Evolutionary conservation across 1,140 invertebrate genomes (phyloP).

Genomic region (Bombus confusus): DNA sequence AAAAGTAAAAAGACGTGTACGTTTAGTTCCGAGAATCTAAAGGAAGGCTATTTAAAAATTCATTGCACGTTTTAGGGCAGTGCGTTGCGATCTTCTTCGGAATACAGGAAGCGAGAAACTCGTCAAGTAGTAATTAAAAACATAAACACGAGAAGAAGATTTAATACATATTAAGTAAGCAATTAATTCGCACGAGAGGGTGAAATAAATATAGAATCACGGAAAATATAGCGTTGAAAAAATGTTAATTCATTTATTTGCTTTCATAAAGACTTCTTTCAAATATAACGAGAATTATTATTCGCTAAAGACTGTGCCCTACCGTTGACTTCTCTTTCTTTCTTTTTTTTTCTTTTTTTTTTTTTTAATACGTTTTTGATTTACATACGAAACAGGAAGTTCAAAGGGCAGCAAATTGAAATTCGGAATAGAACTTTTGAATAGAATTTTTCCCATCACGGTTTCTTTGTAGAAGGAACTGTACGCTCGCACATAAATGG

Average conservation of each 20-base stretch:
- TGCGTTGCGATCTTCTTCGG: background rate
- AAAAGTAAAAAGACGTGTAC: too few relatives aligned
- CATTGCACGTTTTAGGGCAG: background rate
- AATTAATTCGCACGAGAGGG: background rate
- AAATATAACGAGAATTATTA: background rate
- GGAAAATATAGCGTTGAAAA: background rate
- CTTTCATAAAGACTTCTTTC: background rate
- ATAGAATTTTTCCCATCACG: too few relatives aligned
- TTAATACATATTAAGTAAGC: slow-evolving; percentile 3
- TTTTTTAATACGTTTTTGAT: too few relatives aligned
- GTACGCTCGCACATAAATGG: too few relatives aligned
- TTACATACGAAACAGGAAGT: too few relatives aligned
- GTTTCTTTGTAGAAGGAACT: too few relatives aligned
- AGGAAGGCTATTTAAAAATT: background rate
- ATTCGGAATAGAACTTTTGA: too few relatives aligned
- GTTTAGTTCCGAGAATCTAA: too few relatives aligned
- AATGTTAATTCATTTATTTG: background rate
- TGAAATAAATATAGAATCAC: background rate
- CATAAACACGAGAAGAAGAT: background rate
- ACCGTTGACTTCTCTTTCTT: too few relatives aligned
- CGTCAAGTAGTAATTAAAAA: background rate
- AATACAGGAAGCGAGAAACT: background rate
- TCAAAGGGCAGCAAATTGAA: too few relatives aligned
- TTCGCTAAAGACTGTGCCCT: too few relatives aligned
- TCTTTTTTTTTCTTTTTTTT: too few relatives aligned